Percentiles rank a stretch among this genome's conserved stretches.
phyloP scores from a whole-genome alignment of 2,797 vertebrate genomes.

The Urophycis tenuis region DNA sequence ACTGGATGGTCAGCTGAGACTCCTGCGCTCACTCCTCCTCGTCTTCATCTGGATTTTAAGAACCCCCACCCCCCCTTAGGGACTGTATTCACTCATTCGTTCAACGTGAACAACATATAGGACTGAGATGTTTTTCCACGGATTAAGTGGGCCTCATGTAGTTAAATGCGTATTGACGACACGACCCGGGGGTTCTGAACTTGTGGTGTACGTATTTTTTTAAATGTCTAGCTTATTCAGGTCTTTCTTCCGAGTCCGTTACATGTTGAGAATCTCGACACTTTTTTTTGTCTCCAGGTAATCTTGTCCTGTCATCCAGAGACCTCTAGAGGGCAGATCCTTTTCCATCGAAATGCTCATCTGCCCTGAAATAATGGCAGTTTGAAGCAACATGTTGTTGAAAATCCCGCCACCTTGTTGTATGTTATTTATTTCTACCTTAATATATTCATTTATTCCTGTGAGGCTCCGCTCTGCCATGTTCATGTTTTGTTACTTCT shows the following conservation, averaged over 20 bases:
- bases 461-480: neutral
- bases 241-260: neutral
- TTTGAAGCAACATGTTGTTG: neutral
- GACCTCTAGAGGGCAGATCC: slow-evolving; percentile 40
- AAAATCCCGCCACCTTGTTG: neutral
- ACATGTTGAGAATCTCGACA: slow-evolving; percentile 27
- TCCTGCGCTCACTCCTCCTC: too few relatives aligned
- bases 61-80: too few relatives aligned
- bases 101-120: neutral
- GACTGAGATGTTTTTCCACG: neutral
- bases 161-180: neutral
- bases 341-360: neutral
- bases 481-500: neutral
- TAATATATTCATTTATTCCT: neutral
- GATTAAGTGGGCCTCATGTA: too few relatives aligned
- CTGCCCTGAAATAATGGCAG: neutral
- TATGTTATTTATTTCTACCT: neutral
- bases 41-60: too few relatives aligned
- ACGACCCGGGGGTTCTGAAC: neutral
- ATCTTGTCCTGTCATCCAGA: slow-evolving; percentile 26
- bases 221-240: neutral
- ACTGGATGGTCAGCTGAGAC: too few relatives aligned
- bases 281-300: slow-evolving; percentile 11
- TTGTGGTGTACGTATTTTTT: neutral
- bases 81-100: neutral